These are phyloP conservation scores for Helicoverpa assulta DNA, from an alignment of 2,888 invertebrate genomes.

Conservation along the genomic window DNA sequence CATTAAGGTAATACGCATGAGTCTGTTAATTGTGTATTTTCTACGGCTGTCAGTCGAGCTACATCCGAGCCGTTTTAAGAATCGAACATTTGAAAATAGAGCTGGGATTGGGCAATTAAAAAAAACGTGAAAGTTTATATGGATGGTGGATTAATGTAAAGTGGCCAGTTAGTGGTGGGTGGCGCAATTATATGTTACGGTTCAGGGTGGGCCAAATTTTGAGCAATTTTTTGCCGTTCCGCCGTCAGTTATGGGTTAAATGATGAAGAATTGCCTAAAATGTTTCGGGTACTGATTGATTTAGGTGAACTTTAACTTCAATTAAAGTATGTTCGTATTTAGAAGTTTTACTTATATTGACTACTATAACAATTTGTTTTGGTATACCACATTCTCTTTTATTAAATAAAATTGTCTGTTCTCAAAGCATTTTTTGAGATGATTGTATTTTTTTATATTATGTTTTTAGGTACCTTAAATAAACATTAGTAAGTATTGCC, in stretches of 20 bases:
- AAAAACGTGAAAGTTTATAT: conserved; percentile 49
- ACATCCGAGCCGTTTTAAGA: conserved; percentile 37
- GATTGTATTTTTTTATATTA: no score
- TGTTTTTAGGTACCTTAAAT: no score
- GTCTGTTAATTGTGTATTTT: conserved; percentile 86
- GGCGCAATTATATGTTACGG: conserved; percentile 49
- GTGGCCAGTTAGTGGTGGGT: conserved; percentile 51
- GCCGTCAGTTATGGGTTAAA: not conserved
- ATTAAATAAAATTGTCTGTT: not conserved
- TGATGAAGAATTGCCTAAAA: conserved; percentile 4
- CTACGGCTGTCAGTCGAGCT: conserved; percentile 78
- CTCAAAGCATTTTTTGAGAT: not conserved
- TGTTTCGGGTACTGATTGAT: conserved; percentile 13
- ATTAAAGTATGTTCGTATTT: not conserved
- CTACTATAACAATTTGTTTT: not conserved
- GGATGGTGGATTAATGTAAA: conserved; percentile 44
- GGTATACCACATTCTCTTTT: not conserved
- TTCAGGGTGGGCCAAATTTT: conserved; percentile 47
- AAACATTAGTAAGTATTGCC: not conserved
- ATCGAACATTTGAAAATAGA: conserved; percentile 49
- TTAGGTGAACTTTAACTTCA: conserved; percentile 3
- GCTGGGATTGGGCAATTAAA: conserved; percentile 55
- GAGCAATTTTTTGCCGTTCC: conserved; percentile 8
- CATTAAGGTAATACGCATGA: conserved; percentile 85
- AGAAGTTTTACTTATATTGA: not conserved